These are phyloP conservation scores for Protophormia terraenovae DNA, from an alignment of 2,888 invertebrate genomes.

Conservation along the genomic window DNA sequence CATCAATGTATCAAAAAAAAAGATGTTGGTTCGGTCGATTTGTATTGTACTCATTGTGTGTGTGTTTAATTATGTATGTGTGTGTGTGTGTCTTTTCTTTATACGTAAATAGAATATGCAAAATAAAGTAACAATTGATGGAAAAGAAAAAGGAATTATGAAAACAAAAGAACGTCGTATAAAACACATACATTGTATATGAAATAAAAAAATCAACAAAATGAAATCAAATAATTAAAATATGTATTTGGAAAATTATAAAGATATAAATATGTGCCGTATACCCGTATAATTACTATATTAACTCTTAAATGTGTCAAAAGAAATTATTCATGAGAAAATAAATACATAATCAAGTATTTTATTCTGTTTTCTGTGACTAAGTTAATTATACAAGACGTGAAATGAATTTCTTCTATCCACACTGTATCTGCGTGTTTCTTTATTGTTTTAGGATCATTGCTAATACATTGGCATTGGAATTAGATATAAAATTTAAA, in stretches of 20 bases:
- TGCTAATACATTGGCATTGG: background rate
- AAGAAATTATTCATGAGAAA: no score
- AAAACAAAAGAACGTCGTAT: slow-evolving; percentile 49
- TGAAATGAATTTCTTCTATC: no score
- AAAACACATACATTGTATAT: slow-evolving; percentile 7
- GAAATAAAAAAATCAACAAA: slow-evolving; percentile 35
- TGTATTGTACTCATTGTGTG: background rate
- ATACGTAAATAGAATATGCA: slow-evolving; percentile 66
- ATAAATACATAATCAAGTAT: no score
- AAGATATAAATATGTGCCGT: background rate
- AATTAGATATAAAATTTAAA: background rate
- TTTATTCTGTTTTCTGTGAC: no score
- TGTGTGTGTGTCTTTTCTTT: slow-evolving; percentile 57
- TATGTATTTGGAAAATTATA: background rate
- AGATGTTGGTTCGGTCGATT: slow-evolving; percentile 37
- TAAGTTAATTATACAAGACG: no score
- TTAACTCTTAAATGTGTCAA: no score
- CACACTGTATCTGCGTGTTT: background rate
- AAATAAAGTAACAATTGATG: slow-evolving; percentile 67
- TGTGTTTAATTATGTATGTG: slow-evolving; percentile 10
- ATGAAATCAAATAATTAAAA: slow-evolving; percentile 20
- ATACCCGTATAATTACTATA: no score
- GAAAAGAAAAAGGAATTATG: slow-evolving; percentile 66
- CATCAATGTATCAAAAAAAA: slow-evolving; percentile 22
- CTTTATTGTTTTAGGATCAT: background rate